Evolutionary conservation across 1,140 invertebrate species (phyloP).

Genomic region (Eufriesea mexicana): DNA sequence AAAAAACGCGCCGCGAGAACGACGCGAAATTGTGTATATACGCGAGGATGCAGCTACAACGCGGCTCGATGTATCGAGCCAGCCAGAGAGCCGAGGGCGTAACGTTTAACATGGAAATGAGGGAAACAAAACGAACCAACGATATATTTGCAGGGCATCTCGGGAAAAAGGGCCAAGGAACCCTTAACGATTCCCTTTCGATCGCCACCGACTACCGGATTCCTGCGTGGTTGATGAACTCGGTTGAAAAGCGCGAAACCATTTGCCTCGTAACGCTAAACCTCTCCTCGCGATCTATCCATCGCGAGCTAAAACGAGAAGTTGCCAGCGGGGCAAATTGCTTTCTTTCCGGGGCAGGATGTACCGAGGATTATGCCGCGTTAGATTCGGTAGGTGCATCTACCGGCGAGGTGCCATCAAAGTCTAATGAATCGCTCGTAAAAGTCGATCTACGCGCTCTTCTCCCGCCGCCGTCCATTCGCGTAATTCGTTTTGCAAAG

Average conservation of each 20-base stretch:
- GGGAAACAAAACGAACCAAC: background rate
- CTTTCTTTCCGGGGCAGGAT: slow-evolving; percentile 41
- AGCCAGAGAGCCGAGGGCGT: background rate
- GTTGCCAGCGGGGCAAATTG: slow-evolving; percentile 30
- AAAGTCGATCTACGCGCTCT: background rate
- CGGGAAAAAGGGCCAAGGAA: background rate
- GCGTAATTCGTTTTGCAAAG: slow-evolving; percentile 20
- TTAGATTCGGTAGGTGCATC: slow-evolving; percentile 53
- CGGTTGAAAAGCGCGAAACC: background rate
- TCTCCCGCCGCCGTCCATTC: too few relatives aligned
- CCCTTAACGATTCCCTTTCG: background rate
- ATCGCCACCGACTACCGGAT: background rate
- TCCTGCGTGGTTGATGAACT: background rate
- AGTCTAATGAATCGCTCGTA: slow-evolving; percentile 54
- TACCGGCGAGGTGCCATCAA: slow-evolving; percentile 37
- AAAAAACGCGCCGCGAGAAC: background rate
- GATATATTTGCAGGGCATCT: background rate
- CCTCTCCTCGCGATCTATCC: too few relatives aligned
- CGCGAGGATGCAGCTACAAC: background rate
- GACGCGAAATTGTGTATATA: slow-evolving; percentile 1
- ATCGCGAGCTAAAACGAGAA: slow-evolving; percentile 2
- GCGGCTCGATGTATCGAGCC: background rate
- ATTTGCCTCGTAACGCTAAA: background rate
- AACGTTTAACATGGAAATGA: slow-evolving; percentile 17
- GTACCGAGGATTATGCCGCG: background rate